Conservation (phyloP, 2,888 invertebrate genomes). For the Calameuta pallipes region DNA sequence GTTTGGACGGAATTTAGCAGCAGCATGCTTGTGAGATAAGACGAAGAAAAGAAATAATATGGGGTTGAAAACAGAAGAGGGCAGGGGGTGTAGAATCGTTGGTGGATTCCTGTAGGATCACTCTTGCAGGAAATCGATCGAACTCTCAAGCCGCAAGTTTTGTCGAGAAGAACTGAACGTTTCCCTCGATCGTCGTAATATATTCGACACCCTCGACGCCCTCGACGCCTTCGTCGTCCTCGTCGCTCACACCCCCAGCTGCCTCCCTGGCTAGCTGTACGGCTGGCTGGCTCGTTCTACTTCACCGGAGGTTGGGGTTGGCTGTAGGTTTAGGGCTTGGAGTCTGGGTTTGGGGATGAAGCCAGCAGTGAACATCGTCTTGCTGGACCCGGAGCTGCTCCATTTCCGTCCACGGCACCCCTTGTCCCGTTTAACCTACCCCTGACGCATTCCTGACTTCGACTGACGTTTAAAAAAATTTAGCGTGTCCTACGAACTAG, state of each 20-base stretch:
- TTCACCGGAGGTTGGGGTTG: slow-evolving; percentile 23
- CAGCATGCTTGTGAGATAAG: background rate
- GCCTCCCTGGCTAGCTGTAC: background rate
- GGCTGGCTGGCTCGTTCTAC: slow-evolving; percentile 27
- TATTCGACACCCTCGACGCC: slow-evolving; percentile 39
- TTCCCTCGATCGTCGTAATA: slow-evolving; percentile 39
- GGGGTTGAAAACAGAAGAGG: background rate
- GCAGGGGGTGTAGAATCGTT: background rate
- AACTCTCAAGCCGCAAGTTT: background rate
- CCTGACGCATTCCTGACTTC: slow-evolving; percentile 2
- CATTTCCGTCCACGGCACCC: slow-evolving; percentile 42
- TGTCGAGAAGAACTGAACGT: slow-evolving; percentile 4
- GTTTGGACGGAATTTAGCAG: background rate
- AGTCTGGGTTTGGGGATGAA: slow-evolving; percentile 25
- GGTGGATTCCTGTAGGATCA: background rate
- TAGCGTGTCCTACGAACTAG: background rate
- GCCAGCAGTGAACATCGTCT: slow-evolving; percentile 33
- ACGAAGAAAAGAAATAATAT: background rate
- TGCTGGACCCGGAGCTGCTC: slow-evolving; percentile 44
- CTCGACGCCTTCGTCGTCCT: slow-evolving; percentile 32
- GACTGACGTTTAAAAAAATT: background rate
- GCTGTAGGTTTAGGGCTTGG: slow-evolving; percentile 21
- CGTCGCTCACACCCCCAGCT: slow-evolving; percentile 21
- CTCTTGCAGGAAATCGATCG: background rate
- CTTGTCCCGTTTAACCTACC: slow-evolving; percentile 21